phyloP scores from a whole-genome alignment of 2,888 invertebrate species.

The Ectropis crepuscularia region DNA sequence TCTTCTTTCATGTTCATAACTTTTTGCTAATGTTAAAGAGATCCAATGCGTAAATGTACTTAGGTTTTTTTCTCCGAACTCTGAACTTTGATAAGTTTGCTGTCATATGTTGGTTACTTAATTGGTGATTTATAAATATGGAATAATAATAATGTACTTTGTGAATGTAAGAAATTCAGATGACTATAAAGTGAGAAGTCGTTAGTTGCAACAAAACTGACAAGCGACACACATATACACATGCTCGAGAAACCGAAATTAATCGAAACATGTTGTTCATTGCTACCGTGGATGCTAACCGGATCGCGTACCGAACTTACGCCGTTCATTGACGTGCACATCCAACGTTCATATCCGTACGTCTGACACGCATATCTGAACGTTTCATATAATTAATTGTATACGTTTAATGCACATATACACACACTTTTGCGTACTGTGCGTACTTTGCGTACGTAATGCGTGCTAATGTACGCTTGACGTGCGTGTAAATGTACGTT shows the following conservation, averaged over 20 bases:
- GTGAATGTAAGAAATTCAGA: not conserved
- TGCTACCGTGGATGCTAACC: conserved; percentile 81
- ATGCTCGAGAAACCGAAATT: conserved; percentile 55
- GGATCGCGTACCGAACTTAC: conserved; percentile 62
- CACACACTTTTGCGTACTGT: conserved; percentile 5
- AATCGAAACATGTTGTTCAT: conserved; percentile 75
- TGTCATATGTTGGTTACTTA: too few relatives aligned
- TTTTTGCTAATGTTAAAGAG: too few relatives aligned
- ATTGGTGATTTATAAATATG: too few relatives aligned
- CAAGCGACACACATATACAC: conserved; percentile 58
- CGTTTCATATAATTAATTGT: conserved; percentile 3
- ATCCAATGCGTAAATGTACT: too few relatives aligned
- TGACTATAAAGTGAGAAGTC: not conserved
- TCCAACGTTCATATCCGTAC: not conserved
- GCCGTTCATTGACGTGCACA: conserved; percentile 60
- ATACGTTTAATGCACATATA: too few relatives aligned
- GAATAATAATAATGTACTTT: not conserved
- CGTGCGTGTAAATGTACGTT: not conserved
- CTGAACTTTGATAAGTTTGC: too few relatives aligned
- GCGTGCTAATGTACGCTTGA: too few relatives aligned
- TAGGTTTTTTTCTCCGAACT: too few relatives aligned
- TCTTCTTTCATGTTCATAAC: too few relatives aligned
- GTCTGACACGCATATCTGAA: conserved; percentile 1
- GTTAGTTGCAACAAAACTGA: conserved; percentile 29
- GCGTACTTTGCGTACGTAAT: conserved; percentile 3